phyloP scores from a whole-genome alignment of 1,140 invertebrate genomes.

The Dinothrombium tinctorium region DNA sequence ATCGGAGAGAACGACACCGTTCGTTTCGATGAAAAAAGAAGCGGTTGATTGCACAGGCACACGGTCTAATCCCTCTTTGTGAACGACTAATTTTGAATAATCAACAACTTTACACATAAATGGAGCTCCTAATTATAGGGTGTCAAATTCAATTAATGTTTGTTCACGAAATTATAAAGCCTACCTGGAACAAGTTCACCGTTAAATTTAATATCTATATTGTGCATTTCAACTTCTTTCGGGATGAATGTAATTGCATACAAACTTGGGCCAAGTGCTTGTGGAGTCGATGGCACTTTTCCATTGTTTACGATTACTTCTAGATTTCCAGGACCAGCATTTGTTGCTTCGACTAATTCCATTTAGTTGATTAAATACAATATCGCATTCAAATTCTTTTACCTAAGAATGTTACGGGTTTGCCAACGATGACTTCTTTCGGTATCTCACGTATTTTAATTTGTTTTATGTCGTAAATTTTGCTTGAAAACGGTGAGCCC shows the following conservation, averaged over 20 bases:
- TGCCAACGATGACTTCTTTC: constrained; percentile 58
- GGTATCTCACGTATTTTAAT: constrained; percentile 81
- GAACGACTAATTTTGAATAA: constrained; percentile 8
- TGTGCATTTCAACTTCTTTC: constrained; percentile 59
- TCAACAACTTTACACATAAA: constrained; percentile 10
- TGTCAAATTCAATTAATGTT: constrained; percentile 2
- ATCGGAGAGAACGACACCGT: constrained; percentile 6
- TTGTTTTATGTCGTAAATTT: constrained; percentile 79
- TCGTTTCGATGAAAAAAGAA: constrained; percentile 9
- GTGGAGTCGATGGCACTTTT: constrained; percentile 75
- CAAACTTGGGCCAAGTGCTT: constrained; percentile 74
- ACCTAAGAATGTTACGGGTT: constrained; percentile 84
- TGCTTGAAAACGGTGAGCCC: constrained; percentile 71
- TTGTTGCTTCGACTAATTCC: constrained; percentile 76
- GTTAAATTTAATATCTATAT: constrained; percentile 83
- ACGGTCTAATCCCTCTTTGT: constrained; percentile 7
- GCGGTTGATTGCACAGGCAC: constrained; percentile 11
- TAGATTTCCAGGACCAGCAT: constrained; percentile 82
- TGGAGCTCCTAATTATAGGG: constrained; percentile 2
- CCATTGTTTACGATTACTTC: constrained; percentile 93
- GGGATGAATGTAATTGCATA: constrained; percentile 95
- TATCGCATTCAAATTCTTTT: constrained; percentile 18
- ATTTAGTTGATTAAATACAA: no score
- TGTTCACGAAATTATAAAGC: not conserved
- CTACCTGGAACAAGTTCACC: constrained; percentile 71